Evolutionary conservation across 2,113 vertebrate genomes (phyloP).

Genomic region (Rhadina sibilatrix): DNA sequence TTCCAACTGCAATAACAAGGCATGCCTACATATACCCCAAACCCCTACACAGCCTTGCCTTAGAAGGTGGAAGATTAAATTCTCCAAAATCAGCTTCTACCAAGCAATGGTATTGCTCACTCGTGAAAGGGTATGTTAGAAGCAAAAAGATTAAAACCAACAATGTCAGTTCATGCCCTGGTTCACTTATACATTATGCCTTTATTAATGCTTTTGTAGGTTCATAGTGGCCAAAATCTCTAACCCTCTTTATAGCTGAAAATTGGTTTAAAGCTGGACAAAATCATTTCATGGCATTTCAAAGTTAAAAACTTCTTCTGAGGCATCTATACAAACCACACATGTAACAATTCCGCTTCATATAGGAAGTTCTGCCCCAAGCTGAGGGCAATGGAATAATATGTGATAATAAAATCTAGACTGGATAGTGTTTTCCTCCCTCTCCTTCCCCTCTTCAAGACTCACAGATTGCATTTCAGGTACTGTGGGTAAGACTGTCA

Average conservation of each 20-base stretch:
- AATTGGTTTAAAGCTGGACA: not conserved
- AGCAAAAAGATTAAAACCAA: not conserved
- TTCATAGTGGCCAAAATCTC: not conserved
- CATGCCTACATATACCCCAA: rapidly evolving
- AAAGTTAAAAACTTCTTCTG: not conserved
- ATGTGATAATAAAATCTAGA: not conserved
- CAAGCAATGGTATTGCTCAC: not conserved
- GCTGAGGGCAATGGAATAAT: not conserved
- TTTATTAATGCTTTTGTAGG: not conserved
- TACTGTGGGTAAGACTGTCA: not conserved
- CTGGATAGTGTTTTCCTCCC: not conserved
- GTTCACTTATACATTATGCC: not conserved
- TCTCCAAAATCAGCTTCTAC: not conserved
- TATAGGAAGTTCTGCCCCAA: not conserved
- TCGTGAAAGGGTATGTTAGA: not conserved
- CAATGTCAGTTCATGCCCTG: not conserved
- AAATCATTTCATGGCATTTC: not conserved
- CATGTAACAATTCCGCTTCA: not conserved
- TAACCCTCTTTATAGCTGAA: not conserved
- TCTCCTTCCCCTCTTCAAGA: not conserved
- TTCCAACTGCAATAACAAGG: not conserved
- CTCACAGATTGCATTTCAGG: constrained; percentile 25
- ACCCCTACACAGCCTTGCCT: not conserved
- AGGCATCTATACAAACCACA: not conserved
- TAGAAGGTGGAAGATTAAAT: not conserved